phyloP scores from a whole-genome alignment of 2,797 vertebrate genomes.

The Momotus momota region DNA sequence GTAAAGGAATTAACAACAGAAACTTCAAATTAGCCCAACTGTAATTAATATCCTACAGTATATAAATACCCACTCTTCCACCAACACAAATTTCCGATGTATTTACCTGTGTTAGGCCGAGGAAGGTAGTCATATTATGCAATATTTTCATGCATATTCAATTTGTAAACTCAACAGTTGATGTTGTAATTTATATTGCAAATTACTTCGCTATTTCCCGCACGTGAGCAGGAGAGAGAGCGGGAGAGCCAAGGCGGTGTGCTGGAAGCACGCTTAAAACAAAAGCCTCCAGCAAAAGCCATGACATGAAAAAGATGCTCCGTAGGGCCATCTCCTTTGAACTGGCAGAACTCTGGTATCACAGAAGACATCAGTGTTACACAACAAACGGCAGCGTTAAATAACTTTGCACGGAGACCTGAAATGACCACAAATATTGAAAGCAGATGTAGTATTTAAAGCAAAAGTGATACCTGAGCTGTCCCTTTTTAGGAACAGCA shows the following conservation, averaged over 20 bases:
- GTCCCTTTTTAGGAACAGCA: slow-evolving; percentile 26
- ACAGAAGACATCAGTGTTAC: slow-evolving; percentile 41
- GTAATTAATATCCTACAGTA: slow-evolving; percentile 71
- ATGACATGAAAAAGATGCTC: slow-evolving; percentile 54
- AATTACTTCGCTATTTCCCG: slow-evolving; percentile 50
- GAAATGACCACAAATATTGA: slow-evolving; percentile 57
- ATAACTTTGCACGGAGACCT: slow-evolving; percentile 47
- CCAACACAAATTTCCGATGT: slow-evolving; percentile 45
- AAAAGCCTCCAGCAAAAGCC: slow-evolving; percentile 61
- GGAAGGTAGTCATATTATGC: slow-evolving; percentile 18
- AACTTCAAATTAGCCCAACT: slow-evolving; percentile 68
- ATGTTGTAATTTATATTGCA: slow-evolving; percentile 69
- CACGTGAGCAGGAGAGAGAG: slow-evolving; percentile 10
- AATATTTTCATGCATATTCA: slow-evolving; percentile 67
- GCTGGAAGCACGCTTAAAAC: slow-evolving; percentile 49
- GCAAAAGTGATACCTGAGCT: neutral
- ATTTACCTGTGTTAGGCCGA: slow-evolving; percentile 59
- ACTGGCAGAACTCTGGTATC: slow-evolving; percentile 51
- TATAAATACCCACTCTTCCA: slow-evolving; percentile 63
- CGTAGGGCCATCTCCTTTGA: slow-evolving; percentile 70
- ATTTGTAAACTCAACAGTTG: slow-evolving; percentile 50
- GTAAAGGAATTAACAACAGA: slow-evolving; percentile 69
- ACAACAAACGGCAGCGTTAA: slow-evolving; percentile 58
- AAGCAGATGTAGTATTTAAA: slow-evolving; percentile 57
- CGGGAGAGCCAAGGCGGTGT: neutral